Evolutionary conservation across 2,888 invertebrate genomes (phyloP).

Genomic region (Apodemia zela): DNA sequence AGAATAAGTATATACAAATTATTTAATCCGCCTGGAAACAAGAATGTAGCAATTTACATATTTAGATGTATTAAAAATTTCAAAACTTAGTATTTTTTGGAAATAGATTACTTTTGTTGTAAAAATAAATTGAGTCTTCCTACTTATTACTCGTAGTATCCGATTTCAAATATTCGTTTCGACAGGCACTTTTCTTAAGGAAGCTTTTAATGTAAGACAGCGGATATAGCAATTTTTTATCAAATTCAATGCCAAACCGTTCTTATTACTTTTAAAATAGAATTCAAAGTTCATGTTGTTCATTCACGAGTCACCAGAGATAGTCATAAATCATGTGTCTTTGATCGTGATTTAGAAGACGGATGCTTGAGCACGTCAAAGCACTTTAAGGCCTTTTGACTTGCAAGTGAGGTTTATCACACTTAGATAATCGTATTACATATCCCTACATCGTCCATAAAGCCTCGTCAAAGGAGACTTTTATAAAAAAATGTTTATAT

Average conservation of each 20-base stretch:
- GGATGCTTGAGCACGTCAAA: conserved; percentile 24
- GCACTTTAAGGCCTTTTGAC: conserved; percentile 20
- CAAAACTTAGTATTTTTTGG: no score
- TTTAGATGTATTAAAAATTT: no score
- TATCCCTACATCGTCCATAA: background rate
- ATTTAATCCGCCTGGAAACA: no score
- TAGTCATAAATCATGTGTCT: conserved; percentile 16
- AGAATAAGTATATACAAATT: no score
- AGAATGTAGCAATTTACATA: no score
- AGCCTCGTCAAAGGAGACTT: no score
- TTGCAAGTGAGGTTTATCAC: conserved; percentile 5
- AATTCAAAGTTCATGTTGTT: background rate
- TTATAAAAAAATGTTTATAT: no score
- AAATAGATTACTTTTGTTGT: no score
- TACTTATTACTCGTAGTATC: no score
- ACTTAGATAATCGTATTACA: background rate
- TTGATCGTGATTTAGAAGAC: conserved; percentile 22
- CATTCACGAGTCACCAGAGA: background rate
- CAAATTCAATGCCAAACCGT: background rate
- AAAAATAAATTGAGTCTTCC: no score
- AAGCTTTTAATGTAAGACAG: background rate
- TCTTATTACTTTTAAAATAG: background rate
- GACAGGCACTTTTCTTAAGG: background rate
- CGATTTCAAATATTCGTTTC: no score
- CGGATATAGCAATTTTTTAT: background rate